Evolutionary conservation across 37 sponge, comb jelly and placozoan species (phyloP), one percentile per base, ranked within the genome.

Genomic region (Halisarca cf. caerulea): DNA sequence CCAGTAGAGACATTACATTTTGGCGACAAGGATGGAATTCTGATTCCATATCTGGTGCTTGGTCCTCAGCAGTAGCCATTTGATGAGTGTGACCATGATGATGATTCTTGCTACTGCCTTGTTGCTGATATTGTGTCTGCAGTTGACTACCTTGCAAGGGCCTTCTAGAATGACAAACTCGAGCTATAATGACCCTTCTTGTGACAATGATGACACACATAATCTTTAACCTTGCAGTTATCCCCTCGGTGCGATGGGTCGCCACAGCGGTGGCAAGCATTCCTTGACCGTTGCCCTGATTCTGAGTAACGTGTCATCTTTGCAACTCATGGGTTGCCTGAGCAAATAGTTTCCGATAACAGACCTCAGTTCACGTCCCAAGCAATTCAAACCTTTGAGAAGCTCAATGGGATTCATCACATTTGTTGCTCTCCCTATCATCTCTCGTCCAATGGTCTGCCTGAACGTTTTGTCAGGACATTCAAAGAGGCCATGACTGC

Each of bases 171-270:
- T 40, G 21, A 37, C 82, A 81, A 20, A 81, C 82, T 24, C 20
- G 14, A 18, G 82, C 82, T 37, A 81, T n/a, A 7, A 43, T 81
- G 82, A 34, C 82, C 82, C 42, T 81, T 81, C 82, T 81, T 81
- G 23, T 60, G 62, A 43, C 82, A 81, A 11, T 81, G 4, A 35
- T 60, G 60, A 32, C 82, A 81, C 1, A 11, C 25, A 35, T n/a
- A 20, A 81, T 60, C 66, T 25, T 8, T 34, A 21, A 62, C 34
- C 3, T 64, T 18, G 15, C 82, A 81, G 4, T 34, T 3, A 0
- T 38, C 32, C 15, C 39, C 64, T 37, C 4, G 42, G 43, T 81
- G 82, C 9, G 33, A 27, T 17, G 62, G 18, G n/a, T 30, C 42
- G 7, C 82, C 62, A 81, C 82, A 81, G 25, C 82, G 38, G 47